Base-by-base conservation (phyloP, 2,113 vertebrate species). In the Narcine bancroftii region DNA sequence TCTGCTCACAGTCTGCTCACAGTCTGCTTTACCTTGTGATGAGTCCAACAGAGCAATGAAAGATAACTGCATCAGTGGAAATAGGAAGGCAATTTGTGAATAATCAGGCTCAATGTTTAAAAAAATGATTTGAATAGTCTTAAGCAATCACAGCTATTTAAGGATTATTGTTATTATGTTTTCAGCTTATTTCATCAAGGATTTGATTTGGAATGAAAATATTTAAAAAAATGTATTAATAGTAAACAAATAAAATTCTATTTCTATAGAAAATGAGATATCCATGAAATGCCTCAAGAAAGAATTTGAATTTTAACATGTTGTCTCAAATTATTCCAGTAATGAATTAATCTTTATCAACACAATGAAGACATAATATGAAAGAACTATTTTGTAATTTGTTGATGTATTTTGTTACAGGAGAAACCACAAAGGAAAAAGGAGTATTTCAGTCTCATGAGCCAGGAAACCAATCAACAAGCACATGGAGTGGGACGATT, bases 401-500 rank as follows among this genome's bases (percentile, higher is more conserved):
- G 63, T 63, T 60, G 53, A 87, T 60, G 13, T 81, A 47, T 69
- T 91, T 91, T 36, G 11, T 91, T 91, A 47, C 89, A 91, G 89
- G 89, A 91, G 89, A 91, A 91, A 91, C 89, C 33, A 42, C 39
- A 69, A 71, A 65, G 69, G 89, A 91, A 45, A 66, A 6, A 21
- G 63, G 71, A 91, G 21, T 9, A 17, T 2, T 63, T 5, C 53
- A 89, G 17, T n/a, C 24, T 24, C 21, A 1, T 69, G 39, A 69
- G 63, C 63, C 39, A 47, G 39, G 26, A 69, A 42, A 45, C 42
- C 63, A 69, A 33, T 36, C 19, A 65, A 71, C 89, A 33, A 69
- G 42, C 65, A 29, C 39, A 91, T 17, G 39, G 39, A 26, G 24
- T 10, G 63, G 47, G 19, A 29, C 42, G 26, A 66, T 10, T 6